A percentile compares a stretch with the other conserved stretches of the same genome.
These are phyloP conservation scores for Temnothorax curvispinosus DNA, from an alignment of 1,140 invertebrate genomes.

Conservation along the genomic window DNA sequence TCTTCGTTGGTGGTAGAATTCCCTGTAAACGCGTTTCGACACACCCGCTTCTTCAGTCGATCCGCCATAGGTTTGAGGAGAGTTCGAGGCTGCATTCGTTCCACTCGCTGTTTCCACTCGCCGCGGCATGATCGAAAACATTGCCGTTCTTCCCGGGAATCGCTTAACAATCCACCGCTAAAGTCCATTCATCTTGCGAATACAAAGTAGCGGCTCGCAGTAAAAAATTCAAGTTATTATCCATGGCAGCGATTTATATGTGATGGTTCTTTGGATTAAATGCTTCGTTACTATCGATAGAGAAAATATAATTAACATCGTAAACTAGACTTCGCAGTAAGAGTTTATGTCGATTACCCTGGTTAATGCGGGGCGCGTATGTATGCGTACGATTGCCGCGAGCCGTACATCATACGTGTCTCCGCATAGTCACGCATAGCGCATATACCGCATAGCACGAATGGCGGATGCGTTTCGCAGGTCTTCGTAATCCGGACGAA, in stretches of 20 bases:
- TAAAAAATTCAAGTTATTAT: neutral
- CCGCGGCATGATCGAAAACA: slow-evolving; percentile 27
- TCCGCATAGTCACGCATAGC: slow-evolving; percentile 37
- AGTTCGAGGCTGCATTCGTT: slow-evolving; percentile 42
- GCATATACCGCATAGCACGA: slow-evolving; percentile 21
- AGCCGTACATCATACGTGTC: slow-evolving; percentile 16
- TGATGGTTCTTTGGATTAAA: neutral
- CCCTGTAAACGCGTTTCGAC: slow-evolving; percentile 34
- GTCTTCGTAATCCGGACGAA: slow-evolving; percentile 40
- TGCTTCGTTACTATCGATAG: neutral
- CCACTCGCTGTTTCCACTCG: slow-evolving; percentile 14
- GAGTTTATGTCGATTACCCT: neutral
- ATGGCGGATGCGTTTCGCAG: slow-evolving; percentile 30
- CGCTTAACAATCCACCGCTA: neutral
- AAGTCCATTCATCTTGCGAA: neutral
- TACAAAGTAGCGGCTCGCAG: neutral
- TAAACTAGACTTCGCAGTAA: neutral
- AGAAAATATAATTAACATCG: neutral
- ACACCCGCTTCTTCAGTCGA: slow-evolving; percentile 42
- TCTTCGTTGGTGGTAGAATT: slow-evolving; percentile 36
- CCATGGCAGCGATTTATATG: neutral
- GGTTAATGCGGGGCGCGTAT: neutral
- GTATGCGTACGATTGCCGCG: neutral
- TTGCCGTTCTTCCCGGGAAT: neutral
- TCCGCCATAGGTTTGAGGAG: slow-evolving; percentile 27